A percentile compares a stretch with the other conserved stretches of the same genome.
Conservation (phyloP, 2,797 vertebrate genomes). For the Tinamus major region DNA sequence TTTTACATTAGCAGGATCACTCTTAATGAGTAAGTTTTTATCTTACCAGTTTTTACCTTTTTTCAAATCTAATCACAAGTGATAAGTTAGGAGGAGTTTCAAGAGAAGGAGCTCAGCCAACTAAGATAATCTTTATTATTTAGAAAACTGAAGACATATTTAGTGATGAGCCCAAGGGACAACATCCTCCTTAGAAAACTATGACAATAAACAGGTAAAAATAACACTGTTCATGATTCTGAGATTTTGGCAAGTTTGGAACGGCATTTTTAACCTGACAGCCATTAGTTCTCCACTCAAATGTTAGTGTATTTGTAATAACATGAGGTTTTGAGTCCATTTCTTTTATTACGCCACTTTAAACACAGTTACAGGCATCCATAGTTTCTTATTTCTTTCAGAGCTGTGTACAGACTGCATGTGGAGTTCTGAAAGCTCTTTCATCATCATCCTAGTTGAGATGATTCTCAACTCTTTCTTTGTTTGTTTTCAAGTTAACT, state of each 20-base stretch:
- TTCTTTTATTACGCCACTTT: not conserved
- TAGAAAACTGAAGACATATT: not conserved
- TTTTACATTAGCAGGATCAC: not conserved
- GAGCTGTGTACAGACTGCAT: not conserved
- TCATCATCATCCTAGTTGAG: not conserved
- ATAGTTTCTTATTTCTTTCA: not conserved
- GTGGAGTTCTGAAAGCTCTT: not conserved
- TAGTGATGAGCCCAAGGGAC: not conserved
- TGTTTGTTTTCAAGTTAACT: not conserved
- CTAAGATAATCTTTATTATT: not conserved
- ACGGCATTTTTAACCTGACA: not conserved
- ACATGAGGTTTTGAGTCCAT: not conserved
- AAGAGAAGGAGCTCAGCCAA: not conserved
- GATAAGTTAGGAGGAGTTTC: not conserved
- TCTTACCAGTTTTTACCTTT: not conserved
- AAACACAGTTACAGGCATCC: not conserved
- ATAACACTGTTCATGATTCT: not conserved
- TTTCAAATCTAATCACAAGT: not conserved
- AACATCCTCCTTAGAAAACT: not conserved
- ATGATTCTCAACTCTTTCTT: not conserved
- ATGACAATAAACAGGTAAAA: not conserved
- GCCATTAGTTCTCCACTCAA: not conserved
- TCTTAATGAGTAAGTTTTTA: not conserved
- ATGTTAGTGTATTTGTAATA: not conserved
- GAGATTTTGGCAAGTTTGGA: not conserved